Evolutionary conservation across 2,113 vertebrate species (phyloP).

Genomic region (Taxidea taxus): DNA sequence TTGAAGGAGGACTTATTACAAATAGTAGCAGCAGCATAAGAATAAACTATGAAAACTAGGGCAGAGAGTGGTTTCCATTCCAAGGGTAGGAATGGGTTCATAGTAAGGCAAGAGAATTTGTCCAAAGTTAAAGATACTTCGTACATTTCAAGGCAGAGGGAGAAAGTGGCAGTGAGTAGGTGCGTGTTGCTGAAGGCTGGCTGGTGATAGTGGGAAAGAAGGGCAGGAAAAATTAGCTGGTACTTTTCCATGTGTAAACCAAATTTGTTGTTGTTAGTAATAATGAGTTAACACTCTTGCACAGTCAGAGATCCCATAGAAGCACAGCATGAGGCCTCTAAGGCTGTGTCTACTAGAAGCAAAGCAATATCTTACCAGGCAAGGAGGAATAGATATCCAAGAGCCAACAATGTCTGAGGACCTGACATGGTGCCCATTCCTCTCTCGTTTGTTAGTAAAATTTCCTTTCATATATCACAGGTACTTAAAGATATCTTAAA

Average conservation of each 20-base stretch:
- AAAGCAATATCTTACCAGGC: neutral
- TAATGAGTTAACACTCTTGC: neutral
- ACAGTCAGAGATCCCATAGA: neutral
- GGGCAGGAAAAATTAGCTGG: neutral
- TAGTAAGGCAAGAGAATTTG: neutral
- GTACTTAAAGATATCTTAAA: neutral
- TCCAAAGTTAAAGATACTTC: neutral
- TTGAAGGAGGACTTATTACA: neutral
- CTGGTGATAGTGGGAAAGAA: neutral
- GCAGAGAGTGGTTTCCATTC: neutral
- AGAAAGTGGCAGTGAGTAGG: neutral
- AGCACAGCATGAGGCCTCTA: neutral
- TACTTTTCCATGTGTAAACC: neutral
- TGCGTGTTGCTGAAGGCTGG: neutral
- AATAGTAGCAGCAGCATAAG: neutral
- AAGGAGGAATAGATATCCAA: neutral
- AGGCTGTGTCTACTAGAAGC: neutral
- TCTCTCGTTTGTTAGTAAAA: neutral
- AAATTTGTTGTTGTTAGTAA: neutral
- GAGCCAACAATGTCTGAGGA: neutral
- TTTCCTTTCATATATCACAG: neutral
- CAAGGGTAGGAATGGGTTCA: neutral
- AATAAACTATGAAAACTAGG: neutral
- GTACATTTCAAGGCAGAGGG: neutral
- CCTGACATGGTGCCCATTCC: neutral